Evolutionary conservation across 1,140 invertebrate species (phyloP), one percentile per base, ranked within the genome.

Genomic region (Drosophila kanapiae): DNA sequence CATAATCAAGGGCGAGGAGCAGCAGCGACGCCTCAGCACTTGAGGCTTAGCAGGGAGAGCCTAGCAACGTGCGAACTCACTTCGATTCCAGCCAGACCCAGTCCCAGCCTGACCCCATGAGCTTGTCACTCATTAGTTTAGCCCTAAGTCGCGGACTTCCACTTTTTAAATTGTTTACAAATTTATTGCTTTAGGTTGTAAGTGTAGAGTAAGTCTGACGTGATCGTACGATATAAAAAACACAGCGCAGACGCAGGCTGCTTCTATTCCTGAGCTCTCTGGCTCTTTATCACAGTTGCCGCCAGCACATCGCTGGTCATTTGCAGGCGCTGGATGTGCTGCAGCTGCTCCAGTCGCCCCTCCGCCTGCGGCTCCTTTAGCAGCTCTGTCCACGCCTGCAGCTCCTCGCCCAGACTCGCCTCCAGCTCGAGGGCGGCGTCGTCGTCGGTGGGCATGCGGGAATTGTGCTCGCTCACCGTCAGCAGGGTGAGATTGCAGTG

Each of bases 1-100:
- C 59, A 92, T 93, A 18, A 91, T 93, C 38, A 80, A 91, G 47
- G 54, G 51, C 42, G 92, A 93, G 64, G 92, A 93, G 68, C 78
- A 82, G 38, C 85, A 90, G 54, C 51, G 87, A 4, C 87, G 77
- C 23, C 54, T 72, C 27, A 82, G 80, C 45, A 60, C 48, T 9
- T 65, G 49, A 62, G 60, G 45, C 10, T 2, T 3, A 31, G 27
- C 1, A 35, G 33, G 1, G 31, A 31, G 31, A 8, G 23, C 1
- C 3, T 23, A 63, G 31, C 2, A 4, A 42, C 29, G 37, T 14
- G 23, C 8, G 18, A n/a, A 3, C 23, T 4, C 8, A 18, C 9
- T 23, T n/a, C 29, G 23, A 64, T 68, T 68, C 35, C 64, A 48
- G 27, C 59, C 60, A 49, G 59, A 64, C 43, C 13, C 49, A 64